phyloP scores from a whole-genome alignment of 2,113 vertebrate genomes.

The Spermophilus dauricus region DNA sequence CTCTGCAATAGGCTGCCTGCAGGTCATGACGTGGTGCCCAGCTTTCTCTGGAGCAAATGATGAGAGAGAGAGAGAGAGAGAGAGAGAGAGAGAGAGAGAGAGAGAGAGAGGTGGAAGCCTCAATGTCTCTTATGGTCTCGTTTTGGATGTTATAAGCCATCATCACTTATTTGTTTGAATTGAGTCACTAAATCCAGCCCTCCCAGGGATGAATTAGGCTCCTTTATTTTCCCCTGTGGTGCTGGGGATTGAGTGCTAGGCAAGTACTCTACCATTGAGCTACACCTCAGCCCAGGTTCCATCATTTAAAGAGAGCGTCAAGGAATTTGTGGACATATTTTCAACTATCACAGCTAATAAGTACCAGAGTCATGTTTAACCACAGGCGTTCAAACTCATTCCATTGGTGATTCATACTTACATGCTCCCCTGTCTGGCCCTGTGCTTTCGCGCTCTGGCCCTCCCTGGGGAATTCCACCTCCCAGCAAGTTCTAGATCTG shows the following conservation, averaged over 20 bases:
- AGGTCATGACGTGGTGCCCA: background rate
- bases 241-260: background rate
- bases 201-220: background rate
- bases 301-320: background rate
- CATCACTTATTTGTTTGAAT: background rate
- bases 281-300: background rate
- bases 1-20: background rate
- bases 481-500: background rate
- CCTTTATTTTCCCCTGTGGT: background rate
- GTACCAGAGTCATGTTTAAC: background rate
- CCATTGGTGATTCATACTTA: background rate
- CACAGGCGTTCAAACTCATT: background rate
- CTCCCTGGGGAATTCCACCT: background rate
- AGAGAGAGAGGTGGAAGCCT: background rate
- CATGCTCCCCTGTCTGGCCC: accelerated
- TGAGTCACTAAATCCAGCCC: background rate
- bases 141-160: background rate
- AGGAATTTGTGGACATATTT: background rate
- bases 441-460: background rate
- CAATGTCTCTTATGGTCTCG: background rate
- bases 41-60: background rate
- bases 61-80: background rate
- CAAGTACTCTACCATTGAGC: background rate
- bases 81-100: background rate
- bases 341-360: background rate